Percentiles rank a stretch among this genome's conserved stretches.
Conservation (phyloP, 2,113 vertebrate genomes). For the Sula dactylatra region DNA sequence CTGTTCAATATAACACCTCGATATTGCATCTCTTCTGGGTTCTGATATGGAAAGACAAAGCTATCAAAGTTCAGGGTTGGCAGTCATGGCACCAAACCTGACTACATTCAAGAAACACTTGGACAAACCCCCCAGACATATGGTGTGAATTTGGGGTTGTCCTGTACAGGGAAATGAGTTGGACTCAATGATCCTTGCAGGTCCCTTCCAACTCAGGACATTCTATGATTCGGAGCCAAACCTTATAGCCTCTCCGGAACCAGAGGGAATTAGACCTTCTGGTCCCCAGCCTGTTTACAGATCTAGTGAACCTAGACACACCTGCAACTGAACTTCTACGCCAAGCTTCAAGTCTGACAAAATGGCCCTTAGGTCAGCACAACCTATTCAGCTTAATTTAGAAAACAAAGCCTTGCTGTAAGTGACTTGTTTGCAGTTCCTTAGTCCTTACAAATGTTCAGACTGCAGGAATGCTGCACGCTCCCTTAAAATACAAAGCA, state of each 20-base stretch:
- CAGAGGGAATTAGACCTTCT: slow-evolving; percentile 23
- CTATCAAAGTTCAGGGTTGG: neutral
- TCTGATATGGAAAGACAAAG: neutral
- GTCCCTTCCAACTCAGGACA: too few species aligned
- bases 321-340: neutral
- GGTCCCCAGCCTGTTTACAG: slow-evolving; percentile 19
- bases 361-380: neutral
- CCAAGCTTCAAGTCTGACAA: neutral
- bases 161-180: too few species aligned
- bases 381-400: neutral
- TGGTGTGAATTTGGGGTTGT: too few species aligned
- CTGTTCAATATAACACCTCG: neutral
- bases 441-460: neutral
- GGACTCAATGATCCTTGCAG: too few species aligned
- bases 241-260: slow-evolving; percentile 1
- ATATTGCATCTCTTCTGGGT: neutral
- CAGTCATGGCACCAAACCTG: too few species aligned
- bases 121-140: too few species aligned
- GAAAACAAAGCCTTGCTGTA: neutral
- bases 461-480: neutral
- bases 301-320: neutral
- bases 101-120: too few species aligned
- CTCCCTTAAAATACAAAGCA: neutral
- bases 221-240: too few species aligned
- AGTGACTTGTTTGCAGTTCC: neutral